Evolutionary conservation across 2,797 vertebrate species (phyloP).

Genomic region (Schizopygopsis malacanthus): DNA sequence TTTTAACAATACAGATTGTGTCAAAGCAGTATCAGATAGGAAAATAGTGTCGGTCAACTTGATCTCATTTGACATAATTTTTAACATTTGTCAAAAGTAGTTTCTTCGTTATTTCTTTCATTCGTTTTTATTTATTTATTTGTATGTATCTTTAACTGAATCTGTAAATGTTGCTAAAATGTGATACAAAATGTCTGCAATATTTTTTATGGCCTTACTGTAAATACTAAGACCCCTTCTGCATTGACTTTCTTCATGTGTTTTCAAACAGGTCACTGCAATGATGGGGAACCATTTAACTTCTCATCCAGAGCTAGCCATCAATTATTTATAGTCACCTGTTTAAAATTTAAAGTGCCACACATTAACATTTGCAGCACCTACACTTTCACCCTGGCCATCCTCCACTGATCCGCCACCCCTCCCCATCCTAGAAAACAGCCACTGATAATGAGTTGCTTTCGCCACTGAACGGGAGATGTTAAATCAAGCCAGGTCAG

Average conservation of each 20-base stretch:
- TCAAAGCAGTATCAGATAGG: too few species aligned
- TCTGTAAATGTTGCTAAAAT: slow-evolving; percentile 7
- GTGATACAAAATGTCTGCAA: neutral
- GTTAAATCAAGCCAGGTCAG: slow-evolving; percentile 79
- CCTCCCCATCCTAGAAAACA: neutral
- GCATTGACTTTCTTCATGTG: neutral
- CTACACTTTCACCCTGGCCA: slow-evolving; percentile 83
- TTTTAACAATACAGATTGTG: too few species aligned
- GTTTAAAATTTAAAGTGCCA: slow-evolving; percentile 86
- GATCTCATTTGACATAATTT: neutral
- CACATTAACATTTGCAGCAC: slow-evolving; percentile 83
- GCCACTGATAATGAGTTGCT: slow-evolving; percentile 52
- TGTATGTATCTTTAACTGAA: neutral
- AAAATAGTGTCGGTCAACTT: neutral
- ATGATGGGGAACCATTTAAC: slow-evolving; percentile 85
- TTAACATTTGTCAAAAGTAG: neutral
- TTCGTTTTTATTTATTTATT: neutral
- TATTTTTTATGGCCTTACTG: neutral
- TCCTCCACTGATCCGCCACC: slow-evolving; percentile 60
- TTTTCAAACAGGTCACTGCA: slow-evolving; percentile 67
- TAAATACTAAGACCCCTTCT: slow-evolving; percentile 6
- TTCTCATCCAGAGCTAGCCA: slow-evolving; percentile 79
- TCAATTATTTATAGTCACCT: slow-evolving; percentile 83
- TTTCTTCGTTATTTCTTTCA: neutral
- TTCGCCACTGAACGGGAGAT: slow-evolving; percentile 70